Conservation (phyloP, 2,113 vertebrate genomes). For the Quiscalus mexicanus region DNA sequence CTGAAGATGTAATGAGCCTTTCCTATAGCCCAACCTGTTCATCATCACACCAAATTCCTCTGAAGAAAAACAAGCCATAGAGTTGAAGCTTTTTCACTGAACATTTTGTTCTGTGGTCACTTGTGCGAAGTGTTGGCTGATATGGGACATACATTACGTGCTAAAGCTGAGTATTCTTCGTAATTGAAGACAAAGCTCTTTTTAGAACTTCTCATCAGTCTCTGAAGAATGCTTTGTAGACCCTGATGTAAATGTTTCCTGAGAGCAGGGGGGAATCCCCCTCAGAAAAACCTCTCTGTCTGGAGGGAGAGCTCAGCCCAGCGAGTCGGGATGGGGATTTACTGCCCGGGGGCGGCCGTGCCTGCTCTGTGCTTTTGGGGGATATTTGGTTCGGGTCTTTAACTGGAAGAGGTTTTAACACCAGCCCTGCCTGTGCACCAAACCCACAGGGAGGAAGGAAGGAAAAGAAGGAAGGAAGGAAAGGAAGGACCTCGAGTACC, state of each 20-base stretch:
- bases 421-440: neutral
- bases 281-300: neutral
- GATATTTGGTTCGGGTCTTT: accelerated
- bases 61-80: neutral
- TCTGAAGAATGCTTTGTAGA: neutral
- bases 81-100: neutral
- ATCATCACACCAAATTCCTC: neutral
- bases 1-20: neutral
- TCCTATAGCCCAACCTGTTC: neutral
- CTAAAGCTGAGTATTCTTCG: neutral
- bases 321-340: neutral
- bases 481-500: neutral
- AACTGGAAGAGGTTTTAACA: neutral
- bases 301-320: neutral
- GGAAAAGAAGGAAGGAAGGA: neutral
- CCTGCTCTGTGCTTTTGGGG: neutral
- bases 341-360: neutral
- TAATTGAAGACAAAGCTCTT: neutral
- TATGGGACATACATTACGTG: neutral
- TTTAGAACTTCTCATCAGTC: neutral
- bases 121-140: neutral
- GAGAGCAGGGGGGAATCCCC: neutral
- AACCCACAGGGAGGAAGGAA: neutral
- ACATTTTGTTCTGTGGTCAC: neutral
- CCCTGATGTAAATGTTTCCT: neutral